Evolutionary conservation across 2,888 invertebrate genomes (phyloP), one percentile per base, ranked within the genome.

Genomic region (Protophormia terraenovae): DNA sequence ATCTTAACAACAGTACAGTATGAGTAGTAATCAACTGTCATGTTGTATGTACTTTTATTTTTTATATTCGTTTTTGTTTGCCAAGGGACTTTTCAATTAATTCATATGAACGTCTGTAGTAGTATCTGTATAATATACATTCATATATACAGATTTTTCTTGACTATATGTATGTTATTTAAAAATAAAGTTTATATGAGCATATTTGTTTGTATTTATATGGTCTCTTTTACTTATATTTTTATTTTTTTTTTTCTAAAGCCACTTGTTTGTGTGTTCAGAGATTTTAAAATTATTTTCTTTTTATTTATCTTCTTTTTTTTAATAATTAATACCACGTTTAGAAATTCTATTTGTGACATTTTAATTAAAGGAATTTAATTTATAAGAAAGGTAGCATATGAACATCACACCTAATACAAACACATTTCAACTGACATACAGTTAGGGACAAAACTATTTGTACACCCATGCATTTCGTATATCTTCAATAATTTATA

Each of bases 281-380:
- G 55, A 84, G 80, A 71, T 75, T 80, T 80, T 66, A 41, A 76
- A 66, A 38, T 64, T 71, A 55, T 76, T 76, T 82, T 50, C 29
- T 50, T 71, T 75, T 76, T 72, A 66, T 72, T 66, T 64, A 22
- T 64, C 14, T 76, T 16, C 22, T 75, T 64, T 76, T 66, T 76
- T 84, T 84, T 72, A 81, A 73, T 84, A 81, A 84, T 81, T 84
- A 84, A 84, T 71, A 72, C 66, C 76, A 84, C 72, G 35, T 67
- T 72, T 72, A 72, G 60, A 72, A 67, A 84, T 81, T 84, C 80
- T 69, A 73, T 77, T 84, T 84, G 80, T 81, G 84, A 77, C 84
- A 81, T 81, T 84, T 84, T 73, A 84, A 84, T 84, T 84, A 84
- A 77, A 77, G 72, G 45, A 77, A 72, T 77, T 84, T 66, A 72